phyloP scores from a whole-genome alignment of 2,113 vertebrate species.

The Sebastes schlegelii region DNA sequence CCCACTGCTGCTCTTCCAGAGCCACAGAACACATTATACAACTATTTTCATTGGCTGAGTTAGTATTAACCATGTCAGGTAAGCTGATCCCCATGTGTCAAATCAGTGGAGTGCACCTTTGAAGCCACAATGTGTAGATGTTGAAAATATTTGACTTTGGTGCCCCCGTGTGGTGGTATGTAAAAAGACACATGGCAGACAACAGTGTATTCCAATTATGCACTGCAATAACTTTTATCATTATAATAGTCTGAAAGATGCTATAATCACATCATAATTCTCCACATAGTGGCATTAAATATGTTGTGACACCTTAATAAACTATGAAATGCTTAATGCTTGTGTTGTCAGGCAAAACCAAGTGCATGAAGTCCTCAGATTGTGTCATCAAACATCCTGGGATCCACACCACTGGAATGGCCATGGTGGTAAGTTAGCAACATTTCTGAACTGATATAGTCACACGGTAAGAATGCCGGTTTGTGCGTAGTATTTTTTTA shows the following conservation, averaged over 20 bases:
- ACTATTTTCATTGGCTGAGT: not conserved
- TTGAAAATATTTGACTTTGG: not conserved
- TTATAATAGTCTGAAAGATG: not conserved
- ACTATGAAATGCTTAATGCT: conserved; percentile 7
- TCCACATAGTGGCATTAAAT: not conserved
- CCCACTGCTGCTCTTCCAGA: not conserved
- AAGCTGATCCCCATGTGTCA: not conserved
- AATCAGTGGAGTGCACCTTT: not conserved
- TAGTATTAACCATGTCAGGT: not conserved
- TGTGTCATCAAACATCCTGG: conserved; percentile 98
- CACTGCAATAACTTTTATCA: not conserved
- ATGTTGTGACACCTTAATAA: not conserved
- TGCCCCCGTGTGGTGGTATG: not conserved
- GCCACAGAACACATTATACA: not conserved
- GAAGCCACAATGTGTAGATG: not conserved
- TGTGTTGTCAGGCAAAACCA: conserved; percentile 92
- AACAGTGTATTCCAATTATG: not conserved
- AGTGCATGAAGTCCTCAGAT: conserved; percentile 99
- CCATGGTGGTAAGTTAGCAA: conserved; percentile 94
- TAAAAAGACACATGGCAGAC: not conserved
- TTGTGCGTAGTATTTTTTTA: not conserved
- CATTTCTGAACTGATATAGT: not conserved
- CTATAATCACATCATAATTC: not conserved
- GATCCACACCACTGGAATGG: conserved; percentile 94
- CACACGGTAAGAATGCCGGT: not conserved